Evolutionary conservation across 64 coral and sea anemone genomes (phyloP).

Genomic region (Trachythela sp.): DNA sequence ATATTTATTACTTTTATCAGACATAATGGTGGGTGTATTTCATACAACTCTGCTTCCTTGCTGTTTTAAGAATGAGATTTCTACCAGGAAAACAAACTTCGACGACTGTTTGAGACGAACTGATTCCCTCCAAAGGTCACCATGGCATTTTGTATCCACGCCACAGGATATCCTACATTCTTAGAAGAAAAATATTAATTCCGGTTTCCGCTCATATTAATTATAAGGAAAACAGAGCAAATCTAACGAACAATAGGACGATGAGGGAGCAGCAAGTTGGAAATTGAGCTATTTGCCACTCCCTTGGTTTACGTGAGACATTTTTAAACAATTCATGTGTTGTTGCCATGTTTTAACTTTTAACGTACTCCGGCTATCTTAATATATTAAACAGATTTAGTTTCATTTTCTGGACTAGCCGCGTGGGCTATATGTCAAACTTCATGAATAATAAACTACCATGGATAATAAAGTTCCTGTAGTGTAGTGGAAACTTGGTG

Average conservation of each 20-base stretch:
- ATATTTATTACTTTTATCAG: background rate
- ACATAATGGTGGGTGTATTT: background rate
- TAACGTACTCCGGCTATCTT: too few relatives aligned
- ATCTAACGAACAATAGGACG: background rate
- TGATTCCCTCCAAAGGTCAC: background rate
- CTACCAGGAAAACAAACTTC: background rate
- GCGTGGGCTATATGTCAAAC: too few relatives aligned
- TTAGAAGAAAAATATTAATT: background rate
- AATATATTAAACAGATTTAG: too few relatives aligned
- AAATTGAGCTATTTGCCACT: background rate
- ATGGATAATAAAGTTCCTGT: too few relatives aligned
- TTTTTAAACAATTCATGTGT: too few relatives aligned
- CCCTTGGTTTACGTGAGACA: background rate
- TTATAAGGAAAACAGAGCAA: background rate
- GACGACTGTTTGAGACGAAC: background rate
- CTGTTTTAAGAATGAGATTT: background rate
- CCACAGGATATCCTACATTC: background rate
- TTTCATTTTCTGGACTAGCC: too few relatives aligned
- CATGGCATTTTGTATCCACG: background rate
- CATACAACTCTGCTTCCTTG: background rate
- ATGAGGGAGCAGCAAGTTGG: background rate
- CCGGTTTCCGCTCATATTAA: background rate
- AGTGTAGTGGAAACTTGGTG: too few relatives aligned
- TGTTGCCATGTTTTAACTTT: too few relatives aligned
- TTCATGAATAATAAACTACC: too few relatives aligned